Percentiles rank a stretch among this genome's conserved stretches.
Evolutionary conservation across 2,797 vertebrate genomes (phyloP).

Genomic region (Phrynocephalus guinanensis): DNA sequence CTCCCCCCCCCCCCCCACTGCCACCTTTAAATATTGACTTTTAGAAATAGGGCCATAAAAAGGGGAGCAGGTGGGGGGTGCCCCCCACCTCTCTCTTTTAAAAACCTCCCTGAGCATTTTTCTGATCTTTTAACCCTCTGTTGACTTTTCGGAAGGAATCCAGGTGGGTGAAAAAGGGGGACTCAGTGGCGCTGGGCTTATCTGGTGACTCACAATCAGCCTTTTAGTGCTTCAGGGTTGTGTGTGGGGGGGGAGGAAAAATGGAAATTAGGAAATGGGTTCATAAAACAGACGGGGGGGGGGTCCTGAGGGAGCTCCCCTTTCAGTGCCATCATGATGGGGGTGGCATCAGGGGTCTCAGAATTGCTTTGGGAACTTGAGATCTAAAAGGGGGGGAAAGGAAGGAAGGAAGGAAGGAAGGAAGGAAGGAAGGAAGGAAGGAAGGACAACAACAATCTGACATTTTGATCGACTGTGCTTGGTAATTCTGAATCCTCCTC

Average conservation of each 20-base stretch:
- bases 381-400: no score
- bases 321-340: background rate
- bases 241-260: no score
- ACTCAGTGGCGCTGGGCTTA: background rate
- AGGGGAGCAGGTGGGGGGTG: no score
- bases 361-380: background rate
- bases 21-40: constrained; percentile 20
- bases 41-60: background rate
- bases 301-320: background rate
- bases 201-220: background rate
- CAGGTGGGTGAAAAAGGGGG: background rate
- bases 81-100: background rate
- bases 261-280: background rate
- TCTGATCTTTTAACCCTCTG: background rate
- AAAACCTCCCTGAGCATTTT: background rate
- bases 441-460: no score
- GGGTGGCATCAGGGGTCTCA: background rate
- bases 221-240: background rate
- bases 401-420: no score
- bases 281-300: background rate
- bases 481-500: no score
- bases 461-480: no score
- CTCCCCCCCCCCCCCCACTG: no score
- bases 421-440: no score
- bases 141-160: background rate